Percentiles rank a stretch among this genome's conserved stretches.
phyloP scores from a whole-genome alignment of 1,140 invertebrate genomes.

The Lethrus apterus region DNA sequence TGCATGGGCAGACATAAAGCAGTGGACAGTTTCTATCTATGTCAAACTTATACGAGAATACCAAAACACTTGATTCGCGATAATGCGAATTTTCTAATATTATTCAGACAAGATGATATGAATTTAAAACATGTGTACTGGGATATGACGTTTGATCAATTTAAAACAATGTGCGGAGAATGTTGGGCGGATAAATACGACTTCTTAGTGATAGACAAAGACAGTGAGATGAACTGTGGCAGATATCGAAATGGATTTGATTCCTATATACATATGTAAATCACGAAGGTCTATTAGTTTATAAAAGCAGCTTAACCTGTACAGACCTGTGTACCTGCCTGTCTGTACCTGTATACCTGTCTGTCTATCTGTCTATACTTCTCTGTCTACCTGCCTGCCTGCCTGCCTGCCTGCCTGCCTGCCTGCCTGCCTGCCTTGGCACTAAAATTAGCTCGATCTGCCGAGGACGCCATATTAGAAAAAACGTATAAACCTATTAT shows the following conservation, averaged over 20 bases:
- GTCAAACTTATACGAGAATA: slow-evolving; percentile 39
- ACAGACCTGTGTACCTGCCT: too few relatives aligned
- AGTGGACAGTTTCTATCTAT: slow-evolving; percentile 31
- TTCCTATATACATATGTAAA: slow-evolving; percentile 20
- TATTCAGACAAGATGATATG: slow-evolving; percentile 42
- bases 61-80: slow-evolving; percentile 42
- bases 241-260: slow-evolving; percentile 35
- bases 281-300: neutral
- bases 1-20: slow-evolving; percentile 33
- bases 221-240: slow-evolving; percentile 27
- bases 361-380: neutral
- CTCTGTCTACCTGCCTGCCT: neutral
- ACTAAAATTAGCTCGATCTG: neutral
- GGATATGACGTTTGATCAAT: too few relatives aligned
- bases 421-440: neutral
- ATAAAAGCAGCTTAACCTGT: too few relatives aligned
- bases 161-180: slow-evolving; percentile 28
- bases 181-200: slow-evolving; percentile 33
- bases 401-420: neutral
- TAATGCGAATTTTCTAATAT: slow-evolving; percentile 39
- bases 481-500: slow-evolving; percentile 10
- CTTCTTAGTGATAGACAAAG: slow-evolving; percentile 36
- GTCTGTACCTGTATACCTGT: too few relatives aligned
- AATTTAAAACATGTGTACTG: slow-evolving; percentile 42
- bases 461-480: neutral